Base-by-base conservation (phyloP, 2,888 invertebrate species). In the Elgonia sp. region DNA sequence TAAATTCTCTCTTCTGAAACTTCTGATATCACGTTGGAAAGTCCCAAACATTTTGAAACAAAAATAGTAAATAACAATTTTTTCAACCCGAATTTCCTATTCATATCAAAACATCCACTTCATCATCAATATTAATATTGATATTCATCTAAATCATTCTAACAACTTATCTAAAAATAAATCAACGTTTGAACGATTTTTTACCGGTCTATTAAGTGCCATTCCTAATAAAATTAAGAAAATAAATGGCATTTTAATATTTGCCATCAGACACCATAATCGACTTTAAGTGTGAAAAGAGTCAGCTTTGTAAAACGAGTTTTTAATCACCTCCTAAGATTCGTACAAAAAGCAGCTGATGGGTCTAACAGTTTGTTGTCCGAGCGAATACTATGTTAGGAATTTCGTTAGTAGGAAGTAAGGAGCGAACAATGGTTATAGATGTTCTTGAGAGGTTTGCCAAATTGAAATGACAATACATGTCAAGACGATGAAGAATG, bases 401-500 rank as follows among this genome's bases (percentile, higher is more conserved):
- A 79, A 85, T 85, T 79, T 57, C 77, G 79, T 70, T 42, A 73
- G 67, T 7, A 79, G 73, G 77, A 80, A 79, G 60, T 65, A 40
- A 63, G 46, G 76, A 20, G 50, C 72, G 77, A 82, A 81, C 81
- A 82, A 82, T 70, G 42, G 81, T 55, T 72, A 86, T 65, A 63
- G 76, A 81, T 70, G 76, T 76, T 86, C 42, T 53, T 12, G 42
- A 86, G 77, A 77, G 77, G 72, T 86, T 86, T 82, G 86, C 86
- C 86, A 86, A 86, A 86, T 86, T 86, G 77, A 82, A 86, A 72
- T 63, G 77, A 86, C 86, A 76, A 76, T 82, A 67, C 63, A 65
- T 62, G 86, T 82, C 82, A 77, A 60, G 53, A 21, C 3, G 62
- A 76, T 81, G 81, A 80, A 42, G 81, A 75, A 81, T 77, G 67